Evolutionary conservation across 1,140 invertebrate genomes (phyloP), one percentile per base, ranked within the genome.

Genomic region (Glomeris maerens): DNA sequence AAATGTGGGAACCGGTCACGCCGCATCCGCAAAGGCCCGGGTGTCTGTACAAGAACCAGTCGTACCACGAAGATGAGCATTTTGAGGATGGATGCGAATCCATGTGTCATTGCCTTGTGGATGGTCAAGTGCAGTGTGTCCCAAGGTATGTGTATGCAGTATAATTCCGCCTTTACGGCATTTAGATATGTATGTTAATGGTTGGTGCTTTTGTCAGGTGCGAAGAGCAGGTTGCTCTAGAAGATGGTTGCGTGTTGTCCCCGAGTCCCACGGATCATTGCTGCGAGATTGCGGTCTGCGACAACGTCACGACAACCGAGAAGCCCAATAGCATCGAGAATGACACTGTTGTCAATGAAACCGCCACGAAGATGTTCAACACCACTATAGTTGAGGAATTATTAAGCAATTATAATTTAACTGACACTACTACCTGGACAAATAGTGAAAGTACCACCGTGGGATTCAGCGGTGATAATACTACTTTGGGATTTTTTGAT

Each of bases 11-110:
- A n/a, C n/a, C n/a, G n/a, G n/a, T n/a, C n/a, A n/a, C n/a, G n/a
- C n/a, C n/a, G n/a, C n/a, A n/a, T n/a, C n/a, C n/a, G n/a, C n/a
- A n/a, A n/a, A n/a, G n/a, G n/a, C n/a, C n/a, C n/a, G 31, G 47
- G 2, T 81, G 79, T 57, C 59, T 58, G 20, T 73, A 77, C 62
- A 76, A 79, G 51, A 76, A 73, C 1, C 70, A 72, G 48, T 64
- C 57, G 1, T 78, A 79, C 58, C 69, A 73, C 50, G 50, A 72
- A 66, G 76, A 75, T 2, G 73, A 81, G 57, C 78, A 82, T 49
- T 73, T 74, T 53, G 66, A 86, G 60, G 81, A 87, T 57, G 79
- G 76, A 1, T 89, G 84, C 61, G 70, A 77, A 23, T 73, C 78
- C 1, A 74, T 80, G 14, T 89, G 84, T 59, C 67, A 74, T 22